A percentile compares a stretch with the other conserved stretches of the same genome.
Conservation (phyloP, 2,888 invertebrate species). For the Alsophila aescularia region DNA sequence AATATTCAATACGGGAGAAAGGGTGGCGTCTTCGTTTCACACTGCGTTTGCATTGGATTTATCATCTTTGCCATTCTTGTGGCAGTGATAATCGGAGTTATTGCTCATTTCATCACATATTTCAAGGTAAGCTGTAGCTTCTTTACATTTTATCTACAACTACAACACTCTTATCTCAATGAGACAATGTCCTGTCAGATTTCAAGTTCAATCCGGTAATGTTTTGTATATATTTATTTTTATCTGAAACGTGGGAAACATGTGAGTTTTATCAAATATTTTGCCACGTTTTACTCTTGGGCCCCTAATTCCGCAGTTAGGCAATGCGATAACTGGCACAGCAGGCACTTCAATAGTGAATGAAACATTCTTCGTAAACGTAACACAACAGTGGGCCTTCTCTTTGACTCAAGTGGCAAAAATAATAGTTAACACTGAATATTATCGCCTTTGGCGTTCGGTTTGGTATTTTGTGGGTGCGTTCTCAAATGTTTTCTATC, state of each 20-base stretch:
- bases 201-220: background rate
- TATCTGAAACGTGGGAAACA: background rate
- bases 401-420: no score
- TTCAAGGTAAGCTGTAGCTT: conserved; percentile 61
- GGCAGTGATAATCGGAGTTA: conserved; percentile 69
- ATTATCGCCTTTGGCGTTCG: no score
- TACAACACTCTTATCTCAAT: background rate
- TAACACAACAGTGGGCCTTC: no score
- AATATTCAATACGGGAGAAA: conserved; percentile 84
- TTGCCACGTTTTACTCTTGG: background rate
- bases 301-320: background rate
- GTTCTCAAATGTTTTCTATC: no score
- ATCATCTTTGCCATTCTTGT: conserved; percentile 64
- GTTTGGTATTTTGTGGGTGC: no score
- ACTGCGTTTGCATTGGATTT: conserved; percentile 81
- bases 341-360: background rate
- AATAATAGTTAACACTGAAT: no score
- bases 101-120: conserved; percentile 75
- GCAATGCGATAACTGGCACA: background rate
- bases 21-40: conserved; percentile 86
- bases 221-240: background rate
- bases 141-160: no score
- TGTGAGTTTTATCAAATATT: background rate
- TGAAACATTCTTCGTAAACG: conserved; percentile 13
- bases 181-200: background rate